Base-by-base conservation (phyloP, 2,797 vertebrate species). In the Menidia menidia region DNA sequence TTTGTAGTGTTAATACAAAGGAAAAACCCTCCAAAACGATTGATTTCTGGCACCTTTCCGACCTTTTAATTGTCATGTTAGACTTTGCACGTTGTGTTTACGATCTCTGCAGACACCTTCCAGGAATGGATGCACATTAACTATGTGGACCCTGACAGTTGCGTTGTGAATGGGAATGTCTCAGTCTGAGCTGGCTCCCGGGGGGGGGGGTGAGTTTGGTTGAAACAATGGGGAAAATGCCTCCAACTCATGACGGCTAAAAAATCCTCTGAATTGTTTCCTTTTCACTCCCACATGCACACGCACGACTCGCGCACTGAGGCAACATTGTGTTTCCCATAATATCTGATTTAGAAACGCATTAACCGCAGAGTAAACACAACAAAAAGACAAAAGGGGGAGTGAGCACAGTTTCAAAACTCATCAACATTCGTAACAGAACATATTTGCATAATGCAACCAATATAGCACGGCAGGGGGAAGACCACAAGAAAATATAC, bases 401-500 rank as follows among this genome's bases (percentile, higher is more conserved):
- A 79, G 58, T 41, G 64, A 73, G 73, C 57, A 56, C 71, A 57
- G 64, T 82, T 73, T 68, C 53, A 65, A 71, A 81, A 59, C 68
- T 74, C 79, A 71, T 85, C 77, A 64, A 76, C 62, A 62, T 81
- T 75, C 67, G 57, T 39, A 50, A 59, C 57, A 53, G 43, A 83
- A 65, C 71, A 59, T 74, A 80, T 90, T 86, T 86, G 81, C 83
- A 88, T 85, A 81, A 73, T 64, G 73, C 53, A 55, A 77, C 71
- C 55, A 73, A 69, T 83, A 43, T 42, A 71, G 44, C 42, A 50
- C 60, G 68, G 80, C 61, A 45, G 47, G 18, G 18, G 68, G 25
- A 66, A n/a, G 59, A 80, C 88, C 88, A 42, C 87, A 68, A 66
- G 68, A 75, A 82, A 80, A 89, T 75, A 90, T 84, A 86, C 88